Percentiles rank a stretch among this genome's conserved stretches.
Conservation (phyloP, 2,113 vertebrate species). For the Xiphorhynchus elegans region DNA sequence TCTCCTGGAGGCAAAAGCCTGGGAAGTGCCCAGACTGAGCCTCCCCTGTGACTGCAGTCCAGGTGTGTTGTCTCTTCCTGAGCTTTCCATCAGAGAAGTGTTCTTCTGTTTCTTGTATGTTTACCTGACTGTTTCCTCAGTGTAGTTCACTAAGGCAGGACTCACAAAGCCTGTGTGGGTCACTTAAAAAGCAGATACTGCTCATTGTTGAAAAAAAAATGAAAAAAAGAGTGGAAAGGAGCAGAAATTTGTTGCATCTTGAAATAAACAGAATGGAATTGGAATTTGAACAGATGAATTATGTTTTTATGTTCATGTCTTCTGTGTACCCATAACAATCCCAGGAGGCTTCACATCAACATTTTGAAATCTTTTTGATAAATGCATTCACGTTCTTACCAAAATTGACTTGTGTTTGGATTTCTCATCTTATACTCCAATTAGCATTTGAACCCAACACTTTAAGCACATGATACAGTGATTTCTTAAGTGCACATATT, state of each 20-base stretch:
- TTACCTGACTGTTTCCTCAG: neutral
- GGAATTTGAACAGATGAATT: slow-evolving; percentile 50
- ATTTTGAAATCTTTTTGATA: slow-evolving; percentile 69
- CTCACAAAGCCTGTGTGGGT: neutral
- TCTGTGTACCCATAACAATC: slow-evolving; percentile 65
- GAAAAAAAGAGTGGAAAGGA: neutral
- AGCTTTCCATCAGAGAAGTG: neutral
- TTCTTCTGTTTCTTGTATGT: neutral
- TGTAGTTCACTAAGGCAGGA: neutral
- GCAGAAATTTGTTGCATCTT: slow-evolving; percentile 28
- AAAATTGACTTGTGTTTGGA: slow-evolving; percentile 64
- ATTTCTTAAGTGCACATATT: slow-evolving; percentile 11
- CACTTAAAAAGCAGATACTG: neutral
- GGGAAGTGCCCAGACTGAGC: neutral
- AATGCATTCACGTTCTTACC: slow-evolving; percentile 42
- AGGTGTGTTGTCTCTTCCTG: neutral
- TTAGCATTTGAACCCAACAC: slow-evolving; percentile 59
- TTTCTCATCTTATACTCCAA: slow-evolving; percentile 49
- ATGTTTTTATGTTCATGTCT: slow-evolving; percentile 56
- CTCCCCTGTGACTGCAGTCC: neutral
- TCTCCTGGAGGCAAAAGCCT: neutral
- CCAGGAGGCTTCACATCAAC: slow-evolving; percentile 63
- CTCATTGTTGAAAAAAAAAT: neutral
- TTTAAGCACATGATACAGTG: slow-evolving; percentile 30
- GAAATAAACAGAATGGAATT: slow-evolving; percentile 35